A percentile compares a stretch with the other conserved stretches of the same genome.
Evolutionary conservation across 2,888 invertebrate genomes (phyloP).

Genomic region (Clistopyga incitator): DNA sequence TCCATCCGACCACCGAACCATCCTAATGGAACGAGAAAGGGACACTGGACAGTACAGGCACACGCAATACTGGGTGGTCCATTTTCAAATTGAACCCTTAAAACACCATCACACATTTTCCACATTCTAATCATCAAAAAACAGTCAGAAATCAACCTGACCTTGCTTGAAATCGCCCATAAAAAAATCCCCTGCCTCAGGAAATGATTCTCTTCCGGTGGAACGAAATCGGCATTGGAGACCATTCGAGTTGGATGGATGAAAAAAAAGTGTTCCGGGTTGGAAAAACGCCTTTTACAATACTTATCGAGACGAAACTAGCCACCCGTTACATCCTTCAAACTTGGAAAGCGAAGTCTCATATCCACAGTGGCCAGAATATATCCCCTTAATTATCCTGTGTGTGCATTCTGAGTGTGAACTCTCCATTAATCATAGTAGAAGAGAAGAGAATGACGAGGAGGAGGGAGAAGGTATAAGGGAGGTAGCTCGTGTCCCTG

Average conservation of each 20-base stretch:
- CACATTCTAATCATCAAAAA: not conserved
- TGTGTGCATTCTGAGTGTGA: constrained; percentile 85
- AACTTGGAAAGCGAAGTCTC: constrained; percentile 78
- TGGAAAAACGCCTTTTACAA: not conserved
- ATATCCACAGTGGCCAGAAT: constrained; percentile 82
- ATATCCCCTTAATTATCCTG: constrained; percentile 84
- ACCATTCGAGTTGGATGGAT: not conserved
- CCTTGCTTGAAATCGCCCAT: not conserved
- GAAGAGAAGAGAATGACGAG: constrained; percentile 79
- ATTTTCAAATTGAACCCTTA: not conserved
- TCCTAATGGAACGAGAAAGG: constrained; percentile 22
- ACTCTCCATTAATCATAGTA: constrained; percentile 84
- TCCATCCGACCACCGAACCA: constrained; percentile 46
- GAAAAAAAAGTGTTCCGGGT: not conserved
- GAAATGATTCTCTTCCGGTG: not conserved
- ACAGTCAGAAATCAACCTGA: not conserved
- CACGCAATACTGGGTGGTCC: constrained; percentile 60
- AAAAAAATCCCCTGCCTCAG: not conserved
- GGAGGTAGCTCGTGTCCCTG: constrained; percentile 35
- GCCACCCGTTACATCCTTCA: constrained; percentile 82
- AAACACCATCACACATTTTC: too few relatives aligned
- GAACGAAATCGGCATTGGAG: not conserved
- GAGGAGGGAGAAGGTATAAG: constrained; percentile 57
- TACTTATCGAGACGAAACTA: constrained; percentile 43
- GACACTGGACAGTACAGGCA: constrained; percentile 18